Base-by-base conservation (phyloP, 2,888 invertebrate species). In the Latrodectus hesperus region DNA sequence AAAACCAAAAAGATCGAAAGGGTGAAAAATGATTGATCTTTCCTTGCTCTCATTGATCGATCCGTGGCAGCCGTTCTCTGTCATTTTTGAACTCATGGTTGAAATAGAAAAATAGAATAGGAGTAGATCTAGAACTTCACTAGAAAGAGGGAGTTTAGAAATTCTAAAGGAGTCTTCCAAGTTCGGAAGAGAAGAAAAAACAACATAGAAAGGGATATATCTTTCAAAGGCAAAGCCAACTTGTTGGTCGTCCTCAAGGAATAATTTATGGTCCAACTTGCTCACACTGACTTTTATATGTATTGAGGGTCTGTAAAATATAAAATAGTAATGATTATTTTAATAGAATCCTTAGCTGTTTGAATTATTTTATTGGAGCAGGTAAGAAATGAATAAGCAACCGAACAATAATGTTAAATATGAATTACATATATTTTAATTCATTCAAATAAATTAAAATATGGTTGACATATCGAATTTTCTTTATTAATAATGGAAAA, bases 41-140 rank as follows among this genome's bases (percentile, higher is more conserved):
- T 53, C 75, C 65, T 72, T 64, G 38, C 68, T 76, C 76, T 70
- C 60, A 76, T 82, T 52, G 73, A 82, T 82, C 82, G 82, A 82
- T 82, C 82, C 68, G 52, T 5, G 38, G 67, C 82, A 81, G 81
- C 73, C 38, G 81, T 74, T 75, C 67, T 17, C 68, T 75, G 82
- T 82, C 82, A 82, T 17, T 82, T 82, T 82, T 53, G 82, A 82
- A 55, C 82, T 73, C 17, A 65, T 68, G 67, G 67, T 68, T 17
- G 12, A 68, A 17, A 68, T 68, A 68, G 60, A 60, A 60, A 60
- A 60, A 10, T 60, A 60, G 60, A 60, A 60, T 60, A 60, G 26
- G 17, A 68, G 67, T 68, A 22, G 67, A 68, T 68, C 67, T 68
- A 22, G 67, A 6, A 38, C 5, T 38, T 38, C 38, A 38, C 38